Percentiles rank a stretch among this genome's conserved stretches.
Conservation (phyloP, 2,888 invertebrate species). For the Phlogophora meticulosa region DNA sequence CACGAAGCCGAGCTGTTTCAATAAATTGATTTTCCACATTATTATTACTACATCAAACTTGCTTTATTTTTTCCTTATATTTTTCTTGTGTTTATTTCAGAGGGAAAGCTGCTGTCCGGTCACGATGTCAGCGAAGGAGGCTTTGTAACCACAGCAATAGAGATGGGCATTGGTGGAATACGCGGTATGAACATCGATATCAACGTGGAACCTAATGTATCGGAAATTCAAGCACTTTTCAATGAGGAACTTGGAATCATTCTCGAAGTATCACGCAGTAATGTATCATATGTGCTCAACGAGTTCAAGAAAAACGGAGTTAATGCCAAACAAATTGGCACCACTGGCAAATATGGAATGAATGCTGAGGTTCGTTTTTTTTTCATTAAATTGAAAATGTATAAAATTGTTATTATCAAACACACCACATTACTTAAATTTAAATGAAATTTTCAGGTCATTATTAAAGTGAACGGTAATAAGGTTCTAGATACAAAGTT, state of each 20-base stretch:
- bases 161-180: constrained; percentile 99
- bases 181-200: constrained; percentile 94
- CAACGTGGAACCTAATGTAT: constrained; percentile 81
- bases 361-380: constrained; percentile 89
- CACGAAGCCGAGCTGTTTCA: no score
- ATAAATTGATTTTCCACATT: no score
- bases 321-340: constrained; percentile 93
- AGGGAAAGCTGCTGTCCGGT: constrained; percentile 94
- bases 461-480: constrained; percentile 91
- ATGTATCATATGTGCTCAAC: constrained; percentile 91
- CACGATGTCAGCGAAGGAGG: constrained; percentile 99
- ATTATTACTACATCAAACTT: no score
- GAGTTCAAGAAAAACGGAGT: constrained; percentile 92
- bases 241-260: constrained; percentile 97
- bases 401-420: no score
- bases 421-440: no score
- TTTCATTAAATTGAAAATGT: no score
- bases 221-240: constrained; percentile 93
- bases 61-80: no score
- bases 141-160: constrained; percentile 96
- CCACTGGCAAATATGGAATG: constrained; percentile 92
- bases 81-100: constrained; percentile 77
- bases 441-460: constrained; percentile 75
- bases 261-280: constrained; percentile 92
- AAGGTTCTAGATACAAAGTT: constrained; percentile 92